phyloP scores from a whole-genome alignment of 1,140 invertebrate genomes.

The Scaptomyza montana region DNA sequence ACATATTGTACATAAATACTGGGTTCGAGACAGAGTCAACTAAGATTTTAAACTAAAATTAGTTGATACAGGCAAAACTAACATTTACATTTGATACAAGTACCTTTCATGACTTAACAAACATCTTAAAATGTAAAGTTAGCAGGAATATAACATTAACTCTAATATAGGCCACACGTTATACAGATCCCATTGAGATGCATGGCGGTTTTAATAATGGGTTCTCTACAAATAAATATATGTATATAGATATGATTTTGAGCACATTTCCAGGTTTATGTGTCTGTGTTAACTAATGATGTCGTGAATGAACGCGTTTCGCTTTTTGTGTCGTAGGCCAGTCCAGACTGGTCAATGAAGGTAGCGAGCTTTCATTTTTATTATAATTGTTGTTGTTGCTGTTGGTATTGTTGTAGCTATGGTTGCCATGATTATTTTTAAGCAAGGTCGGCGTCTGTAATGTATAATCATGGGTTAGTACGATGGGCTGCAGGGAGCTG shows the following conservation, averaged over 20 bases:
- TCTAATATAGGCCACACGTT: conserved; percentile 14
- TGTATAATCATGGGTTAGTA: conserved; percentile 55
- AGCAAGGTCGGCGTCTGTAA: conserved; percentile 58
- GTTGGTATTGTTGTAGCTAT: conserved; percentile 26
- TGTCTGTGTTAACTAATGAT: conserved; percentile 29
- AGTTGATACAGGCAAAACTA: conserved; percentile 26
- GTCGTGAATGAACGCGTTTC: conserved; percentile 42
- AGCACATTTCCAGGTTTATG: conserved; percentile 17
- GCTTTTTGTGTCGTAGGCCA: conserved; percentile 42
- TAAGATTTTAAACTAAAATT: conserved; percentile 25
- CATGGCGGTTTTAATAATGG: conserved; percentile 25
- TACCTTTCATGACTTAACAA: conserved; percentile 29
- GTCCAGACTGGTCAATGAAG: conserved; percentile 42
- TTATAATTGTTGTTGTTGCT: conserved; percentile 24
- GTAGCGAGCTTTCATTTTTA: conserved; percentile 25
- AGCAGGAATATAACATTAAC: conserved; percentile 39
- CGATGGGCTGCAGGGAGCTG: conserved; percentile 63
- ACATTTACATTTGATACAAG: conserved; percentile 29
- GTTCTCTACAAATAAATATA: conserved; percentile 19
- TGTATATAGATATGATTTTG: conserved; percentile 1
- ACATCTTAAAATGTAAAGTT: conserved; percentile 36
- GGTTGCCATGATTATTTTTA: conserved; percentile 40
- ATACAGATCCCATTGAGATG: conserved; percentile 8
- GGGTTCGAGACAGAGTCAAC: conserved; percentile 20
- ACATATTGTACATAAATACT: conserved; percentile 32